These are phyloP conservation scores for cattle (Bos taurus) DNA, from an alignment of 2,113 vertebrate genomes.

Conservation along the genomic window DNA sequence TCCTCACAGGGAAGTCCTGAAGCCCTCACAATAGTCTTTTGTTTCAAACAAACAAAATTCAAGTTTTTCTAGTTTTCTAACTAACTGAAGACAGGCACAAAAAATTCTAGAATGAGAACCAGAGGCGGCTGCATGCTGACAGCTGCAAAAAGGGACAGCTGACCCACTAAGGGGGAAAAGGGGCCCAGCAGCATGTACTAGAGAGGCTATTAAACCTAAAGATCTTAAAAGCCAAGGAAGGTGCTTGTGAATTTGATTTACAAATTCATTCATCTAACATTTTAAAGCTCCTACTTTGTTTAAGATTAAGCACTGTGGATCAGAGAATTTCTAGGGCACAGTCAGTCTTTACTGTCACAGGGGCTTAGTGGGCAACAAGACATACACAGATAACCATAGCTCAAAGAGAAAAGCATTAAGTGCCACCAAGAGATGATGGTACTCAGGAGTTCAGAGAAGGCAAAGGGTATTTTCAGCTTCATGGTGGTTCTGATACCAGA, in stretches of 20 bases:
- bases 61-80: slow-evolving; percentile 6
- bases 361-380: not conserved
- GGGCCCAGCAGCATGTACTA: not conserved
- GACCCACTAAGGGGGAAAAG: not conserved
- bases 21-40: not conserved
- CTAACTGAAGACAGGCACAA: not conserved
- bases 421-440: not conserved
- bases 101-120: not conserved
- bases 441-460: not conserved
- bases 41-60: slow-evolving; percentile 20
- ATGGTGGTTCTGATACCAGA: not conserved
- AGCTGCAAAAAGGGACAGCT: slow-evolving; percentile 2
- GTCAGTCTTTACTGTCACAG: not conserved
- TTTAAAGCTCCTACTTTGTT: not conserved
- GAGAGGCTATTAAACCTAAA: not conserved
- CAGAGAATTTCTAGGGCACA: not conserved
- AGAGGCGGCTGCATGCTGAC: not conserved
- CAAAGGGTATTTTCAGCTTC: slow-evolving; percentile 7
- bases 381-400: not conserved
- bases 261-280: not conserved
- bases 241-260: not conserved
- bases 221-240: not conserved
- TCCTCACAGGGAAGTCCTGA: slow-evolving; percentile 7
- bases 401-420: not conserved
- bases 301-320: not conserved